These are phyloP conservation scores for Dexiosoma caninum DNA, from an alignment of 2,888 invertebrate species.

Conservation along the genomic window DNA sequence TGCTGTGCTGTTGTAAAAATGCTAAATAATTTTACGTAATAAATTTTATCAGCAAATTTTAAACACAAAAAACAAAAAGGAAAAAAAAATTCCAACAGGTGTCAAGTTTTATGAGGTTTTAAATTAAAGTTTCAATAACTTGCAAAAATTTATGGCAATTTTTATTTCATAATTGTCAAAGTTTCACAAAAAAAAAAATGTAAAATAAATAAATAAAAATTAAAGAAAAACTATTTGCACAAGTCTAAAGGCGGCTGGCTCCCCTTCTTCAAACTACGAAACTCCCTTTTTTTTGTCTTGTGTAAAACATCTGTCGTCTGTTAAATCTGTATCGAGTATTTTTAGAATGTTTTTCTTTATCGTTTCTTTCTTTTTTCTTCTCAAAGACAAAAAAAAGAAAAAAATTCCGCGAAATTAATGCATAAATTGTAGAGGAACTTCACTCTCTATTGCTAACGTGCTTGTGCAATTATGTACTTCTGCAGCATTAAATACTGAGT, in stretches of 20 bases:
- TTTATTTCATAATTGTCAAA: not conserved
- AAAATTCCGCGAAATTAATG: conserved; percentile 30
- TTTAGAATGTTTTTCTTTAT: conserved; percentile 44
- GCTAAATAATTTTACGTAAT: conserved; percentile 49
- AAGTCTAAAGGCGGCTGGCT: too few relatives aligned
- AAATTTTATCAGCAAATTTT: conserved; percentile 29
- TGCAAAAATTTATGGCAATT: not conserved
- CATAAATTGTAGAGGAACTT: conserved; percentile 53
- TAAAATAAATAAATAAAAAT: not conserved
- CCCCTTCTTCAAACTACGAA: not conserved
- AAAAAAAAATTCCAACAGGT: conserved; percentile 52
- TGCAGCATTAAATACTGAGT: conserved; percentile 38
- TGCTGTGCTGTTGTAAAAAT: conserved; percentile 19
- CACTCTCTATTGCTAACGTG: conserved; percentile 56
- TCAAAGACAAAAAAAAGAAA: not conserved
- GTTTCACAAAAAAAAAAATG: not conserved
- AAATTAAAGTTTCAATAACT: conserved; percentile 30
- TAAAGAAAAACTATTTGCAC: too few relatives aligned
- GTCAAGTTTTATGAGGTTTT: conserved; percentile 37
- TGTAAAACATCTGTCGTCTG: conserved; percentile 60
- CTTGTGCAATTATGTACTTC: conserved; percentile 55
- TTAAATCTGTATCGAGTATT: conserved; percentile 46
- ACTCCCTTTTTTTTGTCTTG: conserved; percentile 20
- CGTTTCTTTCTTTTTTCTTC: too few relatives aligned
- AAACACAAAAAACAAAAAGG: not conserved